Evolutionary conservation across 2,113 vertebrate genomes (phyloP), one percentile per base, ranked within the genome.

Genomic region (Anser cygnoides): DNA sequence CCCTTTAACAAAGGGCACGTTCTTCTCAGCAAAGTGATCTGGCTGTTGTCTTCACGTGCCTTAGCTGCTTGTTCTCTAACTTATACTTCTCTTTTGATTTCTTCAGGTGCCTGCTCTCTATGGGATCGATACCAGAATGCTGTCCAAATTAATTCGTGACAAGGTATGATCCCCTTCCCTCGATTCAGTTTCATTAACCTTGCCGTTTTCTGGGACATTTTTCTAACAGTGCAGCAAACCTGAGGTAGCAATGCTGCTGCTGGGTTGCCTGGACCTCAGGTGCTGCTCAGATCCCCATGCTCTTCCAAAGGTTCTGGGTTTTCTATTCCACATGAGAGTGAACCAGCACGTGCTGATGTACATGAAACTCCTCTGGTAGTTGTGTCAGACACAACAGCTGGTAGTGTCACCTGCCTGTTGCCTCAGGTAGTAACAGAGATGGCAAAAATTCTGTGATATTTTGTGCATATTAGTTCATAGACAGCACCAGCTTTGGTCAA

Each of bases 41-140:
- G 43, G 25, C 44, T 89, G 37, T 39, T 70, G 6, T 63, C 52
- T 84, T 88, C 37, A 23, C 52, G 58, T 21, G 14, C 23, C 61
- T 71, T 67, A 76, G 35, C 43, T 91, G 28, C 57, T 74, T 74
- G 28, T 91, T 95, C 52, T 84, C 72, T 83, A 25, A 35, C 18
- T 77, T 89, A 5, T 1, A 9, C 26, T 39, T 72, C 33, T 78
- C 39, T 66, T 90, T 49, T 77, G 57, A 95, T 96, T 82, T 93
- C 68, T 84, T 68, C 90, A 99, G 99, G 97, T 99, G 59, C 99
- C 99, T 92, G 99, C 99, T 3, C 97, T 99, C 58, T 99, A 98
- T 97, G 99, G 99, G 72, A 98, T 99, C 65, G 99, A 99, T 92
- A 99, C 99, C 81, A 98, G 99, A 95, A 99, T 99, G 99, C 97